These are phyloP conservation scores for Cyprinodon brontotheroides DNA, from an alignment of 2,113 vertebrate species.

Conservation along the genomic window DNA sequence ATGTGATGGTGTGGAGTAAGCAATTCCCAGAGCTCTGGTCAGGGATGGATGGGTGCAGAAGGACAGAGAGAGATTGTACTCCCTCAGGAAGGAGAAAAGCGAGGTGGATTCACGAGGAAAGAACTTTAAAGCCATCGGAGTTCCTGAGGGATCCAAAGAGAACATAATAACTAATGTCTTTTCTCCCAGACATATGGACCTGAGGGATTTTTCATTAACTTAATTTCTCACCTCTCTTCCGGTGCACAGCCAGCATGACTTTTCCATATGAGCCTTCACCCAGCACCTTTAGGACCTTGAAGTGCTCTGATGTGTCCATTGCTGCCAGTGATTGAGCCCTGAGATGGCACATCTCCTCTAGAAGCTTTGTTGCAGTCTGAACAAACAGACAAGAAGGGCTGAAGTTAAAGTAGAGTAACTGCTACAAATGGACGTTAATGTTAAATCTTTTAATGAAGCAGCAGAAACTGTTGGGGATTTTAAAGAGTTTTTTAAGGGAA, in stretches of 20 bases:
- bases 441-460: not conserved
- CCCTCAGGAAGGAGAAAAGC: conserved; percentile 81
- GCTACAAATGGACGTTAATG: not conserved
- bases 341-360: conserved; percentile 84
- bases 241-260: conserved; percentile 84
- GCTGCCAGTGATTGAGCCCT: conserved; percentile 74
- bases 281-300: conserved; percentile 81
- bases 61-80: conserved; percentile 86
- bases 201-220: accelerated
- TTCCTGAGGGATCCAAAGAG: conserved; percentile 62
- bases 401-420: not conserved
- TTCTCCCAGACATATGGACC: accelerated
- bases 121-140: conserved; percentile 85
- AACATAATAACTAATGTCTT: not conserved
- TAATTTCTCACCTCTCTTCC: conserved; percentile 74
- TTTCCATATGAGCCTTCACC: conserved; percentile 88
- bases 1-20: conserved; percentile 81
- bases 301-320: conserved; percentile 78
- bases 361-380: conserved; percentile 68
- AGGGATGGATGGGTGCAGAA: conserved; percentile 85
- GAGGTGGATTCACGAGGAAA: conserved; percentile 79
- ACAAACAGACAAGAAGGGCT: not conserved
- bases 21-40: conserved; percentile 82
- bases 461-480: not conserved
- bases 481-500: not conserved